Percentiles rank a stretch among this genome's conserved stretches.
phyloP scores from a whole-genome alignment of 2,797 vertebrate species.

The Erpetoichthys calabaricus region DNA sequence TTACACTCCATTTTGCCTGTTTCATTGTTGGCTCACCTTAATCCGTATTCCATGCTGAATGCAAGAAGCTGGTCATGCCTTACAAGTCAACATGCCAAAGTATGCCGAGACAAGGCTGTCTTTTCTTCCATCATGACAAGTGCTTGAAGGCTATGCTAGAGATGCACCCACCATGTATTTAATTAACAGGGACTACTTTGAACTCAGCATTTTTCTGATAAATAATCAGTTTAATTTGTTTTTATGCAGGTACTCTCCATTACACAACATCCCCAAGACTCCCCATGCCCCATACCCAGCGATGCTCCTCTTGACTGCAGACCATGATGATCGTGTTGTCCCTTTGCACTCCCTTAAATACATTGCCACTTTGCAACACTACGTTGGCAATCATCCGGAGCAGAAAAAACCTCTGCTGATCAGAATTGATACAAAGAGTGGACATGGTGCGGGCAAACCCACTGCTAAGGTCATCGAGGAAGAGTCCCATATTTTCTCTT shows the following conservation, averaged over 20 bases:
- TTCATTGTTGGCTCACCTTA: too few species aligned
- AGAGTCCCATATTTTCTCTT: slow-evolving; percentile 45
- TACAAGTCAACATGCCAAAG: too few species aligned
- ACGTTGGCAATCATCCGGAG: slow-evolving; percentile 24
- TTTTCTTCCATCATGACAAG: too few species aligned
- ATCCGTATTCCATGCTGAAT: too few species aligned
- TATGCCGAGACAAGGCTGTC: too few species aligned
- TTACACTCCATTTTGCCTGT: too few species aligned
- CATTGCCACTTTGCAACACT: slow-evolving; percentile 42
- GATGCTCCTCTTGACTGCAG: slow-evolving; percentile 49
- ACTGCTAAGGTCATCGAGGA: slow-evolving; percentile 54
- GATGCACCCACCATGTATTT: too few species aligned
- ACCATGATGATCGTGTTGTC: slow-evolving; percentile 58
- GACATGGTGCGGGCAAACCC: slow-evolving; percentile 55
- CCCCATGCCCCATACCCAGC: slow-evolving; percentile 37
- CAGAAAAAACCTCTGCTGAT: slow-evolving; percentile 48
- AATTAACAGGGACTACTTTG: too few species aligned
- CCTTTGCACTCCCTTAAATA: slow-evolving; percentile 60
- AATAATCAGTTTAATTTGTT: too few species aligned
- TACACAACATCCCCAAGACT: slow-evolving; percentile 41
- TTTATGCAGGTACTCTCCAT: slow-evolving; percentile 46
- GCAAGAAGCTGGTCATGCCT: too few species aligned
- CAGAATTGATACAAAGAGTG: slow-evolving; percentile 50
- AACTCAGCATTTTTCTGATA: too few species aligned
- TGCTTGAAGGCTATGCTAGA: too few species aligned